Evolutionary conservation across 1,140 invertebrate genomes (phyloP).

Genomic region (Drosophila mauritiana): DNA sequence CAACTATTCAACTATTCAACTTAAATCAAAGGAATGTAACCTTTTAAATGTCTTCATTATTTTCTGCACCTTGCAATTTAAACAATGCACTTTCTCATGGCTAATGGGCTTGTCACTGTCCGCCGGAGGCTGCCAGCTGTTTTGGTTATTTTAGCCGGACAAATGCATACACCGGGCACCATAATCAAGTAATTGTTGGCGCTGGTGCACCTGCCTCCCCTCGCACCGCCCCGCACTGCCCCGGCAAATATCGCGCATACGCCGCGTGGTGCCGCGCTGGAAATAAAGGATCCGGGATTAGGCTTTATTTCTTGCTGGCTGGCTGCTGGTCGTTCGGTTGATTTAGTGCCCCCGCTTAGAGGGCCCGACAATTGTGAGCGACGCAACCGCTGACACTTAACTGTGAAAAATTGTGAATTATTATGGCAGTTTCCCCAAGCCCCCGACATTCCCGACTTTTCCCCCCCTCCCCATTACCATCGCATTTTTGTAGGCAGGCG

Average conservation of each 20-base stretch:
- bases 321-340: conserved; percentile 44
- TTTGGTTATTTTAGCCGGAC: conserved; percentile 33
- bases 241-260: conserved; percentile 54
- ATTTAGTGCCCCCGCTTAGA: conserved; percentile 73
- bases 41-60: no score
- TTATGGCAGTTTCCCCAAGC: conserved; percentile 62
- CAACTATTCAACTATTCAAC: not conserved
- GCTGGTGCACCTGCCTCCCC: conserved; percentile 63
- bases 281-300: conserved; percentile 47
- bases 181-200: conserved; percentile 71
- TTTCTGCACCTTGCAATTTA: not conserved
- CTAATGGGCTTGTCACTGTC: conserved; percentile 60
- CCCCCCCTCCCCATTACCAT: not conserved
- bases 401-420: conserved; percentile 83
- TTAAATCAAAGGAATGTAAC: no score
- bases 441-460: not conserved
- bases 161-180: conserved; percentile 54
- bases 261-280: conserved; percentile 34
- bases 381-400: conserved; percentile 75
- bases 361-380: conserved; percentile 65
- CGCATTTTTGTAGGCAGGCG: conserved; percentile 46
- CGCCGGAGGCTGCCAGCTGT: conserved; percentile 25
- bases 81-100: conserved; percentile 36
- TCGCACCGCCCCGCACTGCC: conserved; percentile 41
- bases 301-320: conserved; percentile 44